Percentiles rank a stretch among this genome's conserved stretches.
These are phyloP conservation scores for Rhagonycha lutea DNA, from an alignment of 2,888 invertebrate species.

Conservation along the genomic window DNA sequence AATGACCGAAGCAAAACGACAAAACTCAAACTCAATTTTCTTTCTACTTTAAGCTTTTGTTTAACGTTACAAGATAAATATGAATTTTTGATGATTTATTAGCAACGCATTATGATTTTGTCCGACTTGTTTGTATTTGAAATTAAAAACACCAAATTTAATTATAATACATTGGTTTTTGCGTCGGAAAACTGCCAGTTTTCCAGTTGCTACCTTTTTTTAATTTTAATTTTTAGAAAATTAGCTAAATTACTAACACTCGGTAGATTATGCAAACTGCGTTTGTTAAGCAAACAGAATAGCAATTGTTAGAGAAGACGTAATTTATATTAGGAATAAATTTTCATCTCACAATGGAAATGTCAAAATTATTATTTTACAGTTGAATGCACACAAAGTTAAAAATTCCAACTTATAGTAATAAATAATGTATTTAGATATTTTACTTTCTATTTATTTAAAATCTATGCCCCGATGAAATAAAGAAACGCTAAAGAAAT, in stretches of 20 bases:
- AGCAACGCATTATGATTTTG: background rate
- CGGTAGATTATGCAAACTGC: background rate
- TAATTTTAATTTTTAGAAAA: background rate
- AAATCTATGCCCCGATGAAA: background rate
- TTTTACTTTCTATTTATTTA: background rate
- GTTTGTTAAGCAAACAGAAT: background rate
- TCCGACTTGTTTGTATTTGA: background rate
- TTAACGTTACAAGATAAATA: background rate
- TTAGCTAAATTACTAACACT: background rate
- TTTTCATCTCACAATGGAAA: background rate
- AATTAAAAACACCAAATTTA: background rate
- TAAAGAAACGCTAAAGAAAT: background rate
- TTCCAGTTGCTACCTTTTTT: background rate
- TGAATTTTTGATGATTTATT: background rate
- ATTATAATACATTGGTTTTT: too few relatives aligned
- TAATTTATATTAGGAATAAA: background rate
- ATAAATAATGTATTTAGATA: background rate
- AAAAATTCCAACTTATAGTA: background rate
- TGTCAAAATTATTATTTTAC: background rate
- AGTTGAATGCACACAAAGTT: background rate
- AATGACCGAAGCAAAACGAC: background rate
- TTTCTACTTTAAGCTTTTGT: background rate
- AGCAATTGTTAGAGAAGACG: background rate
- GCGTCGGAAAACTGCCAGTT: background rate
- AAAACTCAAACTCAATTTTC: conserved; percentile 2